Evolutionary conservation across 92 coral and sea anemone genomes (phyloP), one percentile per base, ranked within the genome.

Genomic region (Actinostola sp.): DNA sequence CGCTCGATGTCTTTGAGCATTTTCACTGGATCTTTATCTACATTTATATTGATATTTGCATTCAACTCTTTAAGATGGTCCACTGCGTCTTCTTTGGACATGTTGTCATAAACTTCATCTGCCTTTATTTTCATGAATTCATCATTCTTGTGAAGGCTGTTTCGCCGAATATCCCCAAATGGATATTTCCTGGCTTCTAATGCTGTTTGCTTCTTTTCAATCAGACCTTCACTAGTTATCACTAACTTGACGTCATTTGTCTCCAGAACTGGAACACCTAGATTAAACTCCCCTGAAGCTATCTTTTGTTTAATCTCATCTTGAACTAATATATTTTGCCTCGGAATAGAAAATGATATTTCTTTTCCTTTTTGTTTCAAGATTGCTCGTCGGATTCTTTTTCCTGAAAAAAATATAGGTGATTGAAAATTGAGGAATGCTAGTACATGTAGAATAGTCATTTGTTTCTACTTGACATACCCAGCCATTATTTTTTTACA

Each of bases 251-350:
- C 45, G 28, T 9, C 19, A 10, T 51, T 45, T 21, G 16, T 71
- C 36, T 54, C 77, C 26, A 71, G 31, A 19, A 68, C 75, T 45
- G 75, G 61, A 24, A 31, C 45, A 6, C 66, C 76, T 1, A 70
- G 49, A 33, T 70, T 42, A 28, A 27, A 53, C 10, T 30, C 3
- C 12, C 76, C 76, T 0, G 62, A 25, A 1, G 19, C 46, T 8
- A 70, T 32, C 13, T 66, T 28, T 54, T 38, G 3, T n/a, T 19
- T 52, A 3, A 52, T 52, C 30, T 52, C 66, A 8, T 60, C 20
- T 42, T 60, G 27, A 4, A 60, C 20, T 8, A 9, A 39, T 28
- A 27, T 60, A 42, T 60, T 60, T 10, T 12, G 66, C 16, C 66
- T 12, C 3, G 66, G 43, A 28, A 60, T 28, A 8, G 66, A 42